These are phyloP conservation scores for Temnothorax ravouxi DNA, from an alignment of 2,888 invertebrate genomes.

Conservation along the genomic window DNA sequence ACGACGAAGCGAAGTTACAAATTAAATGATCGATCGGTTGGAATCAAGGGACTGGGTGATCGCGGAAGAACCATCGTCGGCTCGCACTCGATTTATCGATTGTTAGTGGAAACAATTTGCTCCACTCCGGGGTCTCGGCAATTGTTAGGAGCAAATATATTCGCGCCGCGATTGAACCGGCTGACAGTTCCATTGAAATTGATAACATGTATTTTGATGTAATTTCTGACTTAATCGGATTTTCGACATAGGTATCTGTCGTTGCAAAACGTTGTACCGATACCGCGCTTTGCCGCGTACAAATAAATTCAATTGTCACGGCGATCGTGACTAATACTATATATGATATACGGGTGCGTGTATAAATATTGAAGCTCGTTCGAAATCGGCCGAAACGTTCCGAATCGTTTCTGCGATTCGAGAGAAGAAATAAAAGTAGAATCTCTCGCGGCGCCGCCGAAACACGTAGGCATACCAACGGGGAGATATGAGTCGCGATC, in stretches of 20 bases:
- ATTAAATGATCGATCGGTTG: neutral
- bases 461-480: neutral
- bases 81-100: neutral
- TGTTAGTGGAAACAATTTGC: constrained; percentile 25
- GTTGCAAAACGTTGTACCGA: neutral
- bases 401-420: neutral
- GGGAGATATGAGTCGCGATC: neutral
- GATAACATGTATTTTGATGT: constrained; percentile 19
- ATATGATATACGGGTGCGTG: neutral
- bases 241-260: constrained; percentile 14
- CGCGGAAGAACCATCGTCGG: neutral
- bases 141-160: neutral
- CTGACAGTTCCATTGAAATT: neutral
- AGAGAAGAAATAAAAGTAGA: neutral
- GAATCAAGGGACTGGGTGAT: neutral
- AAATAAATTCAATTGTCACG: constrained; percentile 7
- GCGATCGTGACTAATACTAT: neutral
- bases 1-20: neutral
- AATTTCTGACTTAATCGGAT: constrained; percentile 38
- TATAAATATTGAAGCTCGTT: neutral
- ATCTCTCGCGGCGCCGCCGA: neutral
- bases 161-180: neutral
- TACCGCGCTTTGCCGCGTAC: neutral
- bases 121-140: neutral
- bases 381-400: neutral